Evolutionary conservation across 2,113 vertebrate genomes (phyloP).

Genomic region (Oreocharis arfaki): DNA sequence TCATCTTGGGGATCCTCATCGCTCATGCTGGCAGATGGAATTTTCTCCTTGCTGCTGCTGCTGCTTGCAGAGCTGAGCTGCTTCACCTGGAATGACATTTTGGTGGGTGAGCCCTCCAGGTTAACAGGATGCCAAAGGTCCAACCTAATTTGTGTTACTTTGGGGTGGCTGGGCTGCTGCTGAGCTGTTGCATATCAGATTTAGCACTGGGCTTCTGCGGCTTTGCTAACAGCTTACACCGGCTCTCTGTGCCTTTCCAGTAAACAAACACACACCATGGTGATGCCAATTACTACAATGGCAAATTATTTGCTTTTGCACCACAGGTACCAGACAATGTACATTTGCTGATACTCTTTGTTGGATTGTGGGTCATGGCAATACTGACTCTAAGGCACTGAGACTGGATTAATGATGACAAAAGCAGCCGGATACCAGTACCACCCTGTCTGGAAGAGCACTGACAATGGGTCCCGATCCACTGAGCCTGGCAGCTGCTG

Average conservation of each 20-base stretch:
- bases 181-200: background rate
- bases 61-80: conserved; percentile 79
- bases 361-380: background rate
- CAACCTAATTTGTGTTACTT: background rate
- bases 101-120: background rate
- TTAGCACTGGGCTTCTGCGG: background rate
- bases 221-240: background rate
- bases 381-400: background rate
- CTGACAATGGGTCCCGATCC: background rate
- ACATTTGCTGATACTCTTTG: background rate
- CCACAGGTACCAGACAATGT: background rate
- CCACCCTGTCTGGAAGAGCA: background rate
- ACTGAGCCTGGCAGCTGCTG: background rate
- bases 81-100: conserved; percentile 65
- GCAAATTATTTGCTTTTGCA: background rate
- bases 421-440: background rate
- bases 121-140: background rate
- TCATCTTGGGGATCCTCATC: conserved; percentile 69
- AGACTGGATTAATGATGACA: background rate
- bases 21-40: conserved; percentile 55
- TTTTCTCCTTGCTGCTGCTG: conserved; percentile 70
- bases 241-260: background rate
- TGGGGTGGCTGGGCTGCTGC: background rate
- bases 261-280: background rate
- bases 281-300: background rate